Evolutionary conservation across 2,888 invertebrate genomes (phyloP).

Genomic region (Tachystola acroxantha): DNA sequence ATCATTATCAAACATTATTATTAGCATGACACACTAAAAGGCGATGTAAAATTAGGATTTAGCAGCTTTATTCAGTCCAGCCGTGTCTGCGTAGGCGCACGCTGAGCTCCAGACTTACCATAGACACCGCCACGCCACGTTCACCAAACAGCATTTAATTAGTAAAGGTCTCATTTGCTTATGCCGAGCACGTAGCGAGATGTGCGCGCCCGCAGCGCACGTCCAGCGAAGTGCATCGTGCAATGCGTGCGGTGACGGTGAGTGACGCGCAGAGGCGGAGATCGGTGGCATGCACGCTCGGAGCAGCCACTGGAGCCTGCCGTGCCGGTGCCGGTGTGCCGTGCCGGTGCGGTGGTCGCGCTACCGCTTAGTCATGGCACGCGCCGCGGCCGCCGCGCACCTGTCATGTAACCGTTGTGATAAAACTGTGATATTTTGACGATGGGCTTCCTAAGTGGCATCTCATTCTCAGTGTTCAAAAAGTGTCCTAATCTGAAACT

Average conservation of each 20-base stretch:
- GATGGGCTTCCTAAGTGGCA: constrained; percentile 56
- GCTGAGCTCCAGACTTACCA: no score
- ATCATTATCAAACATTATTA: no score
- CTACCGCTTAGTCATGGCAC: constrained; percentile 55
- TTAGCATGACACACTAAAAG: no score
- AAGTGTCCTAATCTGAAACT: constrained; percentile 60
- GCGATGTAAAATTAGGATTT: no score
- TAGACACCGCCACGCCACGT: no score
- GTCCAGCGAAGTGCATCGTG: constrained; percentile 37
- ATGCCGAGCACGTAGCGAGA: neutral
- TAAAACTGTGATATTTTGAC: constrained; percentile 43
- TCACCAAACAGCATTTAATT: neutral
- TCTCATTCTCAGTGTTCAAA: constrained; percentile 63
- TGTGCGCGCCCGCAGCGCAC: constrained; percentile 21
- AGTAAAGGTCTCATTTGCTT: constrained; percentile 5
- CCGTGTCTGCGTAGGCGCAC: constrained; percentile 1
- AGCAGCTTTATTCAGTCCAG: neutral
- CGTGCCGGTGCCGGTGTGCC: constrained; percentile 5
- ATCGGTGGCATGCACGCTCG: constrained; percentile 15
- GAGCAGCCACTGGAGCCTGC: constrained; percentile 9
- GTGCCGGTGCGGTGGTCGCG: constrained; percentile 28
- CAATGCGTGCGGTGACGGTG: constrained; percentile 15
- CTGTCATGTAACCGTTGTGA: constrained; percentile 28
- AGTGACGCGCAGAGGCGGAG: constrained; percentile 10
- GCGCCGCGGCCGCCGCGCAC: constrained; percentile 40